These are phyloP conservation scores for Bufo gargarizans DNA, from an alignment of 2,113 vertebrate species.

Conservation along the genomic window DNA sequence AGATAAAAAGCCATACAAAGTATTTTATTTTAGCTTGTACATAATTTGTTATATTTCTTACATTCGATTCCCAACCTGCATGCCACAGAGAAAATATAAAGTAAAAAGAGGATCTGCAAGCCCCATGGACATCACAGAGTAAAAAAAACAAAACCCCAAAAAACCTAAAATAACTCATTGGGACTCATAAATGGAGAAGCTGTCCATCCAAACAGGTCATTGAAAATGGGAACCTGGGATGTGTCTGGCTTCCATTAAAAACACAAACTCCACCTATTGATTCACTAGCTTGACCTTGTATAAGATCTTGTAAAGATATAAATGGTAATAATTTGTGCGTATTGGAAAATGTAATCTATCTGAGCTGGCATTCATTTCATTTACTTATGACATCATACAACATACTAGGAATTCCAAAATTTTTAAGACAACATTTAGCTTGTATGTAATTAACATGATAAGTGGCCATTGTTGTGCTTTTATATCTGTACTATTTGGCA, in stretches of 20 bases:
- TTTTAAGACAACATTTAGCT: not conserved
- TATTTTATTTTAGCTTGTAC: conserved; percentile 1
- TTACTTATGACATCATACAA: not conserved
- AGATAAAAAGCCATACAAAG: not conserved
- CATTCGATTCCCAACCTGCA: not conserved
- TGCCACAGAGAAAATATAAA: not conserved
- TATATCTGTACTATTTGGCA: not conserved
- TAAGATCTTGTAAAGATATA: not conserved
- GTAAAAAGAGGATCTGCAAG: not conserved
- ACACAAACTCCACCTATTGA: not conserved
- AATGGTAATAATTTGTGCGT: not conserved
- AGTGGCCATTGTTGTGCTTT: not conserved
- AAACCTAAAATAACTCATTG: not conserved
- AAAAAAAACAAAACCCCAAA: not conserved
- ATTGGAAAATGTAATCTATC: not conserved
- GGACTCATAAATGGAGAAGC: not conserved
- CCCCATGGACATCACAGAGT: not conserved
- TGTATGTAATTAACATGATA: not conserved
- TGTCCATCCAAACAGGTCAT: not conserved
- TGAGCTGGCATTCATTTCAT: not conserved
- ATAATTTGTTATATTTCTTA: not conserved
- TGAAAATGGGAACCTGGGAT: not conserved
- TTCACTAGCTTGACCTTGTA: not conserved
- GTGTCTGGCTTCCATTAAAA: not conserved
- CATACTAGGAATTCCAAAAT: not conserved